These are phyloP conservation scores for Machaerirhynchus nigripectus DNA, from an alignment of 2,113 vertebrate species.

Conservation along the genomic window DNA sequence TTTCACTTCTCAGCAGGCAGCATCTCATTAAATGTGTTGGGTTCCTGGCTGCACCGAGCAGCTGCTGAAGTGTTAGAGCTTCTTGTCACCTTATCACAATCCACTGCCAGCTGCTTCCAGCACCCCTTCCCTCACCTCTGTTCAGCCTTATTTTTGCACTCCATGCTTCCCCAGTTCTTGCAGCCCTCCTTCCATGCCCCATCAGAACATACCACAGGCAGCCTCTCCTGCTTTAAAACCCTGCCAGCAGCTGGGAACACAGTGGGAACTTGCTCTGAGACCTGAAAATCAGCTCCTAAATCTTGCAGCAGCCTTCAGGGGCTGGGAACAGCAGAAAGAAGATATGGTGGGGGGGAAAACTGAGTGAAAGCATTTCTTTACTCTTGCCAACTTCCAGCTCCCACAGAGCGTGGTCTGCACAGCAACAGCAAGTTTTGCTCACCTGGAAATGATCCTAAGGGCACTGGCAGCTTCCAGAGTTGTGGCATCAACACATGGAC, in stretches of 20 bases:
- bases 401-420: not conserved
- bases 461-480: not conserved
- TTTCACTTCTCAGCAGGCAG: not conserved
- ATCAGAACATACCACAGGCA: not conserved
- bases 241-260: not conserved
- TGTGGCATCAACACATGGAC: accelerated
- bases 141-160: not conserved
- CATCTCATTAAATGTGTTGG: conserved; percentile 30
- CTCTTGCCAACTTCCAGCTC: not conserved
- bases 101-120: not conserved
- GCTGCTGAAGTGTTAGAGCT: not conserved
- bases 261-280: not conserved
- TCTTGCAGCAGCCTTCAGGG: not conserved
- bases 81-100: not conserved
- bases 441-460: not conserved
- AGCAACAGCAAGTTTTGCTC: not conserved
- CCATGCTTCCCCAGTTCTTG: not conserved
- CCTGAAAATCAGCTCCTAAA: not conserved
- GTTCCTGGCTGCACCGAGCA: not conserved
- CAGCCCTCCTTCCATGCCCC: not conserved
- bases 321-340: not conserved
- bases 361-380: not conserved
- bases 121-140: not conserved
- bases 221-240: not conserved
- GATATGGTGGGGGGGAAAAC: accelerated